phyloP scores from a whole-genome alignment of 2,888 invertebrate genomes.

The Agrochola macilenta region DNA sequence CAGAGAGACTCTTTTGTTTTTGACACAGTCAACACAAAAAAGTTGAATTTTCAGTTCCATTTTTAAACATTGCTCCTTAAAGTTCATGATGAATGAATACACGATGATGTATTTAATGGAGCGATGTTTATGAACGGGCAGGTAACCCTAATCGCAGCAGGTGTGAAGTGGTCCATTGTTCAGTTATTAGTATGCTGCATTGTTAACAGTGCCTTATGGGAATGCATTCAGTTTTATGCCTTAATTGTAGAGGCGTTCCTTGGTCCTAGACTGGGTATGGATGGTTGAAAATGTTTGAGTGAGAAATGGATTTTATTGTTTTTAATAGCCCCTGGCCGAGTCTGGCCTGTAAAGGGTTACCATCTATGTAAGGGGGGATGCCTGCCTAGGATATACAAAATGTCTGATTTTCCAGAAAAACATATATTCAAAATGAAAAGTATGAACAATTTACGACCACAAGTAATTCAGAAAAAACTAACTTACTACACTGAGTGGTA shows the following conservation, averaged over 20 bases:
- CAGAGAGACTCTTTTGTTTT: background rate
- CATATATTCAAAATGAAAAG: too few species aligned
- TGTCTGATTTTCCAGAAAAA: too few species aligned
- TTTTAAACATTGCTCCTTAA: conserved; percentile 2
- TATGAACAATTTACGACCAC: too few species aligned
- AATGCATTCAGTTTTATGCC: conserved; percentile 39
- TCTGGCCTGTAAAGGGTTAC: background rate
- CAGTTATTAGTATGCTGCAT: conserved; percentile 60
- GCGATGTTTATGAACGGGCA: conserved; percentile 23
- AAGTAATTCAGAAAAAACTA: too few species aligned
- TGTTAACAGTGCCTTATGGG: conserved; percentile 46
- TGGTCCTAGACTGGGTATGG: background rate
- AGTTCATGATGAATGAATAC: conserved; percentile 5
- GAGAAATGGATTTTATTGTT: background rate
- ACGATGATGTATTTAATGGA: conserved; percentile 1
- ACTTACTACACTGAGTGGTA: too few species aligned
- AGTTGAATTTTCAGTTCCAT: background rate
- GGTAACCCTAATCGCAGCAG: conserved; percentile 63
- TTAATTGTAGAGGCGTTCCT: conserved; percentile 22
- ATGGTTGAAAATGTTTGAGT: background rate
- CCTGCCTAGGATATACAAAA: too few species aligned
- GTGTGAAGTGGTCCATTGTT: conserved; percentile 76
- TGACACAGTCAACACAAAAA: background rate
- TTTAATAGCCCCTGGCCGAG: background rate
- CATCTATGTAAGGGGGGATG: too few species aligned